phyloP scores from a whole-genome alignment of 2,113 vertebrate genomes.

The Psammodynastes pulverulentus region DNA sequence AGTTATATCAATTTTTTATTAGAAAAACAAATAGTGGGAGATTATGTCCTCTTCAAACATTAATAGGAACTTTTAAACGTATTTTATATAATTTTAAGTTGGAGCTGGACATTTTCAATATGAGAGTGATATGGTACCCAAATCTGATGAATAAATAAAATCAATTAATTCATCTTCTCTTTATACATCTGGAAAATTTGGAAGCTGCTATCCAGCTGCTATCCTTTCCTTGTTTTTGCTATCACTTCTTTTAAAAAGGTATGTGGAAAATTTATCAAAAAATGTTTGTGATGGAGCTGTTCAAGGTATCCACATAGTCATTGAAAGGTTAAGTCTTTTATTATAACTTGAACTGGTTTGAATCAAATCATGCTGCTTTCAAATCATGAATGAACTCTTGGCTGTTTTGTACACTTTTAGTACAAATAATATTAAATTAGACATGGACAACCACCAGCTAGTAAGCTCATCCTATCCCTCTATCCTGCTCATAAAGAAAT shows the following conservation, averaged over 20 bases:
- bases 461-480: background rate
- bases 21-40: background rate
- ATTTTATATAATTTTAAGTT: background rate
- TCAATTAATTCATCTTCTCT: background rate
- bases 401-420: background rate
- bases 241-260: background rate
- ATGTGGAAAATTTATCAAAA: background rate
- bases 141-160: background rate
- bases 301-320: background rate
- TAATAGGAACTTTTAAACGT: background rate
- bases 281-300: background rate
- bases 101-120: background rate
- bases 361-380: background rate
- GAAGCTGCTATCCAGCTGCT: background rate
- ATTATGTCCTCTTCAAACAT: background rate
- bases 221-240: background rate
- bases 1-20: background rate
- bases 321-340: background rate
- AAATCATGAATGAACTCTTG: background rate
- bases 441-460: background rate
- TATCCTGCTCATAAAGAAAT: background rate
- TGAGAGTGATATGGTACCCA: background rate
- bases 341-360: background rate
- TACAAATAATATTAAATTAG: background rate
- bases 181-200: background rate